These are phyloP conservation scores for Norana najaformis DNA, from an alignment of 2,888 invertebrate species.

Conservation along the genomic window DNA sequence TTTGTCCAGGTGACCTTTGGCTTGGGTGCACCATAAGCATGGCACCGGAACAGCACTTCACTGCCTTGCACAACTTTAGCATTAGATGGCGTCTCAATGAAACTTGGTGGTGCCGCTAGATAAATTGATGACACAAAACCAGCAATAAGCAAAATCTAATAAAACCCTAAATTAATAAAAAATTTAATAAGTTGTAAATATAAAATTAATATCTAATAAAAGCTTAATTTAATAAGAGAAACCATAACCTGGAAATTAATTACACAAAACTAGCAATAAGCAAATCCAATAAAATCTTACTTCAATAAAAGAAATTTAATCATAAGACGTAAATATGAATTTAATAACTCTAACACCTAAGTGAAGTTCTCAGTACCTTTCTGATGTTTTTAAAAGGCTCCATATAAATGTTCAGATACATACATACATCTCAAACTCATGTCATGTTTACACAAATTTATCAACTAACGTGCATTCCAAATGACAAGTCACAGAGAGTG, in stretches of 20 bases:
- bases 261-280: background rate
- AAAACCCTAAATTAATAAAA: background rate
- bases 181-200: background rate
- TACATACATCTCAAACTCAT: background rate
- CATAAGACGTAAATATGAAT: background rate
- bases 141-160: background rate
- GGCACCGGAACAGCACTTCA: conserved; percentile 68
- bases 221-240: background rate
- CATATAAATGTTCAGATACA: background rate
- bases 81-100: conserved; percentile 75
- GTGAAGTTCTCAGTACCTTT: background rate
- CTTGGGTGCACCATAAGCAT: conserved; percentile 92
- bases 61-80: conserved; percentile 55
- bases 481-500: background rate
- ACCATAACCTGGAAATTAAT: background rate
- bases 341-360: background rate
- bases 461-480: background rate
- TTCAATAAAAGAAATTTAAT: background rate
- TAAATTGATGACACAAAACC: background rate
- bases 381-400: background rate
- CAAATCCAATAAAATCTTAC: background rate
- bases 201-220: background rate
- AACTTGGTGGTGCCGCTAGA: conserved; percentile 70
- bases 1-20: conserved; percentile 87
- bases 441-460: background rate